Conservation (phyloP, 2,888 invertebrate genomes). For the Drosophila atripex region DNA sequence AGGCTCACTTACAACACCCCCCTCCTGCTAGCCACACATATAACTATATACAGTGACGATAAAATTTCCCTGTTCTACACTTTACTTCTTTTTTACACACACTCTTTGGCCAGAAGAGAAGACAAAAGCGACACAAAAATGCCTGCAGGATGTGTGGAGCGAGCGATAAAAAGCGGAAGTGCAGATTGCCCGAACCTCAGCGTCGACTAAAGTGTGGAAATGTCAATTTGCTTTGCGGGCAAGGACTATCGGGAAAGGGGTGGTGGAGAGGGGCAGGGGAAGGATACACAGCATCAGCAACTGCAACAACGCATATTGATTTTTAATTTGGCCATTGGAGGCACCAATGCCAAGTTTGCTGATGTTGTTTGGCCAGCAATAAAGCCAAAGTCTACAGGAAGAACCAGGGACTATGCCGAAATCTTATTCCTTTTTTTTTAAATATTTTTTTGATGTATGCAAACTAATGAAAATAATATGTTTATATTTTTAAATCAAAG, state of each 20-base stretch:
- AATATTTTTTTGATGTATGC: not conserved
- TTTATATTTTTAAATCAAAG: not conserved
- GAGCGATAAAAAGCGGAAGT: constrained; percentile 63
- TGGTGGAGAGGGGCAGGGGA: not conserved
- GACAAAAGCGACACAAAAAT: constrained; percentile 64
- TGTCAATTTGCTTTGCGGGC: constrained; percentile 65
- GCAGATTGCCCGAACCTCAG: constrained; percentile 62
- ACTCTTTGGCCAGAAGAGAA: constrained; percentile 19
- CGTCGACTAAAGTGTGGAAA: constrained; percentile 68
- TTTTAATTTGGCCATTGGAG: constrained; percentile 71
- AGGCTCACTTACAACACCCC: constrained; percentile 54
- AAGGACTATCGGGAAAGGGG: constrained; percentile 1
- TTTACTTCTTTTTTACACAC: not conserved
- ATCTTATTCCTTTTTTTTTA: not conserved
- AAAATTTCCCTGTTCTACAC: constrained; percentile 54
- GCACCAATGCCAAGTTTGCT: not conserved
- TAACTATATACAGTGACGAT: constrained; percentile 61
- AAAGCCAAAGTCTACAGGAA: constrained; percentile 24
- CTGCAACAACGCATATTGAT: constrained; percentile 70
- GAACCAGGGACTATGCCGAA: not conserved
- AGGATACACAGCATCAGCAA: constrained; percentile 35
- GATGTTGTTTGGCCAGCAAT: constrained; percentile 26
- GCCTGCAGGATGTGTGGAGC: constrained; percentile 42
- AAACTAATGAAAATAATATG: not conserved
- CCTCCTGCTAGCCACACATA: not conserved